Percentiles rank a stretch among this genome's conserved stretches.
Conservation (phyloP, 2,797 vertebrate species). For the Enteromius trimaculatus region DNA sequence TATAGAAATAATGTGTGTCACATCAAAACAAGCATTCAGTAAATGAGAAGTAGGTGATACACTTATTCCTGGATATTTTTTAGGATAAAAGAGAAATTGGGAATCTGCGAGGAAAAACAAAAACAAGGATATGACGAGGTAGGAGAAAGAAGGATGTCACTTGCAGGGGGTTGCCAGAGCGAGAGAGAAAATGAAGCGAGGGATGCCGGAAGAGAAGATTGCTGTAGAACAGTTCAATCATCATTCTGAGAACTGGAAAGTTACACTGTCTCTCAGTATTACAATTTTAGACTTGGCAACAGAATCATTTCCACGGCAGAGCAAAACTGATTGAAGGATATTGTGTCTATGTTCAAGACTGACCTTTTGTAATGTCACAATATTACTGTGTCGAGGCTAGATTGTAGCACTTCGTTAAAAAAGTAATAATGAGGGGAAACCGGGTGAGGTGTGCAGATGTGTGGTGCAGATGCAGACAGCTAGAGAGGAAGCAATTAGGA, state of each 20-base stretch:
- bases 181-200: not conserved
- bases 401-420: not conserved
- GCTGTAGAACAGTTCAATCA: not conserved
- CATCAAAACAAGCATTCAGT: not conserved
- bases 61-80: not conserved
- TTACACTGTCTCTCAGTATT: not conserved
- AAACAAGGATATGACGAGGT: conserved; percentile 6
- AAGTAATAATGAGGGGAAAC: not conserved
- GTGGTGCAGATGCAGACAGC: not conserved
- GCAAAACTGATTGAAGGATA: not conserved
- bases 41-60: not conserved
- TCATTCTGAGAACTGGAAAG: not conserved
- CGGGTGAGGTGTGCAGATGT: not conserved
- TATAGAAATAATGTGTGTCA: not conserved
- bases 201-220: not conserved
- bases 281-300: not conserved
- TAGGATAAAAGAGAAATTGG: not conserved
- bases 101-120: conserved; percentile 6
- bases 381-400: too few relatives aligned
- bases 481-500: not conserved
- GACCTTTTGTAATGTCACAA: not conserved
- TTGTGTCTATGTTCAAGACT: not conserved
- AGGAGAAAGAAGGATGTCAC: not conserved
- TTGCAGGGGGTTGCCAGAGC: not conserved
- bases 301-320: not conserved